These are phyloP conservation scores for Agonopterix arenella DNA, from an alignment of 2,888 invertebrate species.

Conservation along the genomic window DNA sequence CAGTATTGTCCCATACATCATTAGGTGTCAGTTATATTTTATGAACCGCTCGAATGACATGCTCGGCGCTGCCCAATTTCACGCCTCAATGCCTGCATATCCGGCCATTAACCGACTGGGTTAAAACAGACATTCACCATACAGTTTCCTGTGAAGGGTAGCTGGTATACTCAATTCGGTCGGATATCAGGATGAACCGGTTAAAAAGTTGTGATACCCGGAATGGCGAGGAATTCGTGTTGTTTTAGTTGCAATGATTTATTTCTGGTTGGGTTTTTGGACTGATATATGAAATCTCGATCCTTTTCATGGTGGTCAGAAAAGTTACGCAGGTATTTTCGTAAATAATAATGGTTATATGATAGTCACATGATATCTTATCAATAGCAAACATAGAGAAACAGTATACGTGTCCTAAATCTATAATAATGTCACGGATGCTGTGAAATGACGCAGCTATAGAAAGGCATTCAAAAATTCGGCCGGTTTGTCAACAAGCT, in stretches of 20 bases:
- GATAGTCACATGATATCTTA: too few species aligned
- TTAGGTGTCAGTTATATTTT: conserved; percentile 35
- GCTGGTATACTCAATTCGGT: conserved; percentile 4
- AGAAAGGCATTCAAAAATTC: too few species aligned
- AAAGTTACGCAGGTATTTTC: too few species aligned
- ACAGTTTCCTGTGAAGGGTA: not conserved
- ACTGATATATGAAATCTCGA: too few species aligned
- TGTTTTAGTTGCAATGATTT: not conserved
- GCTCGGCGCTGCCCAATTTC: conserved; percentile 33
- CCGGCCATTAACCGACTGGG: conserved; percentile 15
- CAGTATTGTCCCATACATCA: conserved; percentile 29
- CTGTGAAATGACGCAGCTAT: too few species aligned
- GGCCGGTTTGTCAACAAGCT: too few species aligned
- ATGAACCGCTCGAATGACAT: conserved; percentile 18
- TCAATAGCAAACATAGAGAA: too few species aligned
- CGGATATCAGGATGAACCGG: conserved; percentile 8
- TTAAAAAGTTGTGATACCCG: conserved; percentile 4
- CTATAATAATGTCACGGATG: too few species aligned
- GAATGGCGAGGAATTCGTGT: not conserved
- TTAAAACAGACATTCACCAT: not conserved
- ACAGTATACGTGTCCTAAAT: too few species aligned
- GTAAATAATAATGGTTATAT: too few species aligned
- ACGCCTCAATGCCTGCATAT: conserved; percentile 24
- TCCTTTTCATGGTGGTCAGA: too few species aligned
- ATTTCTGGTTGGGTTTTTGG: not conserved